phyloP scores from a whole-genome alignment of 2,888 invertebrate species.

The Caenorhabditis afra region DNA sequence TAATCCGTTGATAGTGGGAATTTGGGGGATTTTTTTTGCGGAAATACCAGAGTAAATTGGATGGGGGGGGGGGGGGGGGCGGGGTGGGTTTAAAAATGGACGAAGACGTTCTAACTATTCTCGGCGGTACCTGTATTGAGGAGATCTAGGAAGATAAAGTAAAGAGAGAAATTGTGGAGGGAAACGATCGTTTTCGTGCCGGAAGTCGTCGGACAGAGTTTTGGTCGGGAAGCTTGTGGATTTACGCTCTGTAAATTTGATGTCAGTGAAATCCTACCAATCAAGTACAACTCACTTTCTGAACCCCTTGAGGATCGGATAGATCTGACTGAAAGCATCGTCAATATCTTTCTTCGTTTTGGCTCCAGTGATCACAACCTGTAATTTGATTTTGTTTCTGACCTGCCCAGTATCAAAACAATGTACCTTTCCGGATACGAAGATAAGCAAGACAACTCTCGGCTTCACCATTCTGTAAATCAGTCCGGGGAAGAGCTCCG shows the following conservation, averaged over 20 bases:
- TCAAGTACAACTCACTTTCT: slow-evolving; percentile 84
- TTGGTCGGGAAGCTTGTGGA: too few species aligned
- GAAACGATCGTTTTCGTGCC: too few species aligned
- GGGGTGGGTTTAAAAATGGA: too few species aligned
- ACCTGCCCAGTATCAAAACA: neutral
- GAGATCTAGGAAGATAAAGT: neutral
- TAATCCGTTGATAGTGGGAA: neutral
- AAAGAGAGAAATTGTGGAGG: neutral
- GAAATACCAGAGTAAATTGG: neutral
- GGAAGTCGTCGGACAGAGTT: too few species aligned
- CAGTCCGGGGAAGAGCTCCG: slow-evolving; percentile 97
- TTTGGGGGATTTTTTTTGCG: neutral
- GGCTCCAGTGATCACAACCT: slow-evolving; percentile 91
- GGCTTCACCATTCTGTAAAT: slow-evolving; percentile 94
- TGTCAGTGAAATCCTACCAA: too few species aligned
- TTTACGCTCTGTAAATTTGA: too few species aligned
- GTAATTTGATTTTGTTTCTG: slow-evolving; percentile 33
- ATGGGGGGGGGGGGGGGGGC: too few species aligned
- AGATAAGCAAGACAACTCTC: slow-evolving; percentile 94
- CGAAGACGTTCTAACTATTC: neutral
- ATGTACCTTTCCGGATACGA: slow-evolving; percentile 95
- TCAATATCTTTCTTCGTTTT: slow-evolving; percentile 92
- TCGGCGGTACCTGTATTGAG: neutral
- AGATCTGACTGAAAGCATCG: slow-evolving; percentile 94
- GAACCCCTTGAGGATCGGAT: slow-evolving; percentile 94